Evolutionary conservation across 1,140 invertebrate species (phyloP).

Genomic region (Phymastichus coffea): DNA sequence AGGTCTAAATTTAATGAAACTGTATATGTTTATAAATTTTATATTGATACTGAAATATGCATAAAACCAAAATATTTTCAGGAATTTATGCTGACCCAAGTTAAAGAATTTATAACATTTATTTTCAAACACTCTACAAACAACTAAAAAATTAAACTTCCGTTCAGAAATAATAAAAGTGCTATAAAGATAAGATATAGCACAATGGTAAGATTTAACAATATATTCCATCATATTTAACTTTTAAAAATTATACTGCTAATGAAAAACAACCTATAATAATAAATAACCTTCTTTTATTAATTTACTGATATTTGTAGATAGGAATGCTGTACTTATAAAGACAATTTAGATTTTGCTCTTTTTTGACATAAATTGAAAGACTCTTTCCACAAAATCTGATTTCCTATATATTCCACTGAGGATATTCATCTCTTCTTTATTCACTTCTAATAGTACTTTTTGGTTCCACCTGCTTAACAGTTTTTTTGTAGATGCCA

Average conservation of each 20-base stretch:
- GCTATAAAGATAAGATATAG: too few species aligned
- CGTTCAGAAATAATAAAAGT: too few species aligned
- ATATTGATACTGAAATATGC: too few species aligned
- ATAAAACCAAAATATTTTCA: slow-evolving; percentile 37
- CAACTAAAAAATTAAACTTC: slow-evolving; percentile 24
- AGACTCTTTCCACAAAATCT: slow-evolving; percentile 29
- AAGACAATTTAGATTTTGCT: slow-evolving; percentile 36
- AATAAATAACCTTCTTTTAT: too few species aligned
- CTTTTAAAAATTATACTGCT: too few species aligned
- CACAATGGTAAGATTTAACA: too few species aligned
- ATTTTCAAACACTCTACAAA: slow-evolving; percentile 49
- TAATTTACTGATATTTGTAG: too few species aligned
- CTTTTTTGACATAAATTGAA: slow-evolving; percentile 18
- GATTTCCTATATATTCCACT: slow-evolving; percentile 26
- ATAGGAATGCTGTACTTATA: too few species aligned
- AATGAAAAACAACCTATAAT: too few species aligned
- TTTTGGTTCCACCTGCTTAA: slow-evolving; percentile 36
- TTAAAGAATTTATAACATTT: slow-evolving; percentile 42
- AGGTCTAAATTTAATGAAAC: slow-evolving; percentile 34
- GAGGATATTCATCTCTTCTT: slow-evolving; percentile 35
- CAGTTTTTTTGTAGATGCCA: slow-evolving; percentile 39
- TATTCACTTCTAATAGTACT: slow-evolving; percentile 38
- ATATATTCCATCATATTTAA: too few species aligned
- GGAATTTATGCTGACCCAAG: slow-evolving; percentile 42
- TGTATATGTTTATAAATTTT: background rate